These are phyloP conservation scores for Toxonevra muliebris DNA, from an alignment of 2,888 invertebrate species.

Conservation along the genomic window DNA sequence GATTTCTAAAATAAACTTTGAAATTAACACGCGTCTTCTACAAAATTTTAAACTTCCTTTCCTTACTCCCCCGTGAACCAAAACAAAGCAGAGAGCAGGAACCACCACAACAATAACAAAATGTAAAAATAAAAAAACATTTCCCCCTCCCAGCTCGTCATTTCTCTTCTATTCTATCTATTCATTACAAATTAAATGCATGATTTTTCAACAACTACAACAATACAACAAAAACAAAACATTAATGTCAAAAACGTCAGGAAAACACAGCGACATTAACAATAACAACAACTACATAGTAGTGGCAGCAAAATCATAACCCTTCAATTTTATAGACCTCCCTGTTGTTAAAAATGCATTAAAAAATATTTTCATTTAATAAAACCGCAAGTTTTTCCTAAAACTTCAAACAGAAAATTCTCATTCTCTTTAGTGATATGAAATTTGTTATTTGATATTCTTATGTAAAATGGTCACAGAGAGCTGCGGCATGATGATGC, in stretches of 20 bases:
- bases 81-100: not conserved
- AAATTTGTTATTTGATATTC: too few relatives aligned
- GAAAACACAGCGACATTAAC: constrained; percentile 26
- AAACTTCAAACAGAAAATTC: too few relatives aligned
- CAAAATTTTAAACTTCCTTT: not conserved
- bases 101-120: constrained; percentile 3
- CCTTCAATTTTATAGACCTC: constrained; percentile 48
- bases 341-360: constrained; percentile 46
- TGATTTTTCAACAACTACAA: not conserved
- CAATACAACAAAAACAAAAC: constrained; percentile 49
- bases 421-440: too few relatives aligned
- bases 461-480: too few relatives aligned
- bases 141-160: not conserved
- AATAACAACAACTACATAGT: constrained; percentile 7
- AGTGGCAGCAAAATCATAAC: constrained; percentile 7
- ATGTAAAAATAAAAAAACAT: not conserved
- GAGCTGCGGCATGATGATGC: too few relatives aligned
- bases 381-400: too few relatives aligned
- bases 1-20: constrained; percentile 43
- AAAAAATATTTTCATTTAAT: constrained; percentile 28
- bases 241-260: constrained; percentile 57
- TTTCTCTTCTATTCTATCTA: not conserved
- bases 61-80: not conserved
- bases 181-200: not conserved
- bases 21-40: constrained; percentile 19